Conservation (phyloP, 2,888 invertebrate species). For the Thysanoteuthis rhombus region DNA sequence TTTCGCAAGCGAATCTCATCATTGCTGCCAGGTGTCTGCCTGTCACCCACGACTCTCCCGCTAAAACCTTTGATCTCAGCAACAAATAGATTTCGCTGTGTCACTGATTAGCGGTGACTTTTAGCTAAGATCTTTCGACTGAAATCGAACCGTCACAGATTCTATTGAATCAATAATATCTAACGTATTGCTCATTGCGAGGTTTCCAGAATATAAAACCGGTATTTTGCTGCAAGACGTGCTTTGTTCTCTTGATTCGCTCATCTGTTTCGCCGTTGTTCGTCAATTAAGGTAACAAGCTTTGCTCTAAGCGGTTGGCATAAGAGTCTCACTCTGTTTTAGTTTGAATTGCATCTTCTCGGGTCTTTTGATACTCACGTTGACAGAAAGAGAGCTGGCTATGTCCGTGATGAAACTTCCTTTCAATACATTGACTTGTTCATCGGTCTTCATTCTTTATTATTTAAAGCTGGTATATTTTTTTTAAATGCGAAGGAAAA, state of each 20-base stretch:
- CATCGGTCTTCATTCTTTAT: too few species aligned
- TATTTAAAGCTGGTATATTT: too few species aligned
- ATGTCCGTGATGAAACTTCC: too few species aligned
- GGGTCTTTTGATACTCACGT: too few species aligned
- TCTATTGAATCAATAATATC: neutral
- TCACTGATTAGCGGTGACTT: neutral
- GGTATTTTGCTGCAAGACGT: neutral
- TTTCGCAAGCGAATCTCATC: neutral
- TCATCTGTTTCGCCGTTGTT: neutral
- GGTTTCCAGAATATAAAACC: neutral
- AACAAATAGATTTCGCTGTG: neutral
- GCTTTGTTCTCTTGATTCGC: neutral
- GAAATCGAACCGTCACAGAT: neutral
- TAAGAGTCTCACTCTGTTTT: too few species aligned
- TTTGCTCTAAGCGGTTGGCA: too few species aligned
- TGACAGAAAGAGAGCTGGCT: too few species aligned
- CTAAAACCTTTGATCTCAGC: neutral
- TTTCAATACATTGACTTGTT: too few species aligned
- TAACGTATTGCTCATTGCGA: too few species aligned
- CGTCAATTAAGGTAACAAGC: neutral
- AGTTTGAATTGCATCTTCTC: too few species aligned
- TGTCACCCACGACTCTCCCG: neutral
- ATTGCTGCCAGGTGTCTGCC: neutral
- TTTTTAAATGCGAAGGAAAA: too few species aligned
- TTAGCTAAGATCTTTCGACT: neutral